Evolutionary conservation across 1,140 invertebrate genomes (phyloP).

Genomic region (Meteorus sp.): DNA sequence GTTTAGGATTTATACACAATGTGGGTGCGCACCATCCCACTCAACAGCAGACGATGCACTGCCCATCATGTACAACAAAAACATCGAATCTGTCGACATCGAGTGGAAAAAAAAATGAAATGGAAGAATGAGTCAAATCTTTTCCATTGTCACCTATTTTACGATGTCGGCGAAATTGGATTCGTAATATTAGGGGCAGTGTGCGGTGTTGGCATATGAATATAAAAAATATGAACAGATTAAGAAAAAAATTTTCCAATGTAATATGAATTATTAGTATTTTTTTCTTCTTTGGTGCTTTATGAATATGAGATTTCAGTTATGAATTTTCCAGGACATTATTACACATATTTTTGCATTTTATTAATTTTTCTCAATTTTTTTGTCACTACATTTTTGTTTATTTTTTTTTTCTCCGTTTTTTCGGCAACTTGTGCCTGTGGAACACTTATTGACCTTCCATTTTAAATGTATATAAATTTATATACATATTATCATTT

Average conservation of each 20-base stretch:
- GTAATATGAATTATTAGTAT: conserved; percentile 23
- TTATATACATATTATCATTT: conserved; percentile 34
- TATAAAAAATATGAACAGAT: too few species aligned
- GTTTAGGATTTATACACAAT: conserved; percentile 30
- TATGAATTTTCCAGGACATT: conserved; percentile 33
- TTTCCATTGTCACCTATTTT: background rate
- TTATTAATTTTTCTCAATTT: conserved; percentile 30
- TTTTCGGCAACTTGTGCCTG: conserved; percentile 58
- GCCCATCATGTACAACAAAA: conserved; percentile 19
- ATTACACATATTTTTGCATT: conserved; percentile 38
- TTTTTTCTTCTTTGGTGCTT: conserved; percentile 26
- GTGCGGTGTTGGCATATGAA: conserved; percentile 35
- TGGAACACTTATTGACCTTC: conserved; percentile 52
- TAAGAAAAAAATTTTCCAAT: too few species aligned
- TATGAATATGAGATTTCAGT: conserved; percentile 20
- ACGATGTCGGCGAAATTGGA: background rate
- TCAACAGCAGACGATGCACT: conserved; percentile 25
- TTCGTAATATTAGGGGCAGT: conserved; percentile 36
- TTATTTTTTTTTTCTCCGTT: conserved; percentile 31
- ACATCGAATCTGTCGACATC: background rate
- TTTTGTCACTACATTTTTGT: conserved; percentile 28
- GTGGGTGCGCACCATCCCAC: conserved; percentile 54
- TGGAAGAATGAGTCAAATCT: conserved; percentile 10
- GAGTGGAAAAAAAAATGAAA: background rate
- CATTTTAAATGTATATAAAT: conserved; percentile 36